These are phyloP conservation scores for Drosophila flavopinicola DNA, from an alignment of 2,888 invertebrate genomes.

Conservation along the genomic window DNA sequence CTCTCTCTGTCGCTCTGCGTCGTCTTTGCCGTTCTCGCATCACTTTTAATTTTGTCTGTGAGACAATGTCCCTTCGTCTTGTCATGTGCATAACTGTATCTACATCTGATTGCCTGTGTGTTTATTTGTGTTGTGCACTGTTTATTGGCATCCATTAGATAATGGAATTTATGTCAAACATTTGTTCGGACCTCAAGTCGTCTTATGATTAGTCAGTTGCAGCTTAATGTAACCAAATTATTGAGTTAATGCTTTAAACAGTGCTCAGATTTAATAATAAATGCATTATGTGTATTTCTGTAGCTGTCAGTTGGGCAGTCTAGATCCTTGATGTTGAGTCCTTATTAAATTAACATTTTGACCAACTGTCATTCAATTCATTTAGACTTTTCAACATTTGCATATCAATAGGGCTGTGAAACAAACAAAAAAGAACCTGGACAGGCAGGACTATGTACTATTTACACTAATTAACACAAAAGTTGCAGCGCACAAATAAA, in stretches of 20 bases:
- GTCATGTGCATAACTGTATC: conserved; percentile 66
- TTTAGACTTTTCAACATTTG: conserved; percentile 34
- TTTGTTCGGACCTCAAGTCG: conserved; percentile 39
- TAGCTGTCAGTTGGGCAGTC: background rate
- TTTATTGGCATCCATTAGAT: conserved; percentile 79
- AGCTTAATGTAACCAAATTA: conserved; percentile 11
- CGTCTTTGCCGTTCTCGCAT: conserved; percentile 43
- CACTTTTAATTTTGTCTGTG: conserved; percentile 71
- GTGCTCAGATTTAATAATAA: conserved; percentile 16
- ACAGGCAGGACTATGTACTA: conserved; percentile 40
- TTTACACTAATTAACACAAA: conserved; percentile 61
- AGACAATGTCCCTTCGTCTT: conserved; percentile 63
- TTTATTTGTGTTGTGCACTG: conserved; percentile 25
- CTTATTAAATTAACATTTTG: conserved; percentile 24
- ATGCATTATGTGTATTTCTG: conserved; percentile 1
- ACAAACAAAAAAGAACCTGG: conserved; percentile 25
- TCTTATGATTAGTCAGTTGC: background rate
- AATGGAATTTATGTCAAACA: conserved; percentile 73
- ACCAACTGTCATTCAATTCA: conserved; percentile 48
- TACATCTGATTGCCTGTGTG: conserved; percentile 45
- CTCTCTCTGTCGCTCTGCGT: background rate
- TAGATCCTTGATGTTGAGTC: background rate
- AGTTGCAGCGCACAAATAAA: conserved; percentile 59
- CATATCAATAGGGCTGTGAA: conserved; percentile 46
- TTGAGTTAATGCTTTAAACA: conserved; percentile 6